These are phyloP conservation scores for Stegastes partitus DNA, from an alignment of 2,113 vertebrate genomes.

Conservation along the genomic window DNA sequence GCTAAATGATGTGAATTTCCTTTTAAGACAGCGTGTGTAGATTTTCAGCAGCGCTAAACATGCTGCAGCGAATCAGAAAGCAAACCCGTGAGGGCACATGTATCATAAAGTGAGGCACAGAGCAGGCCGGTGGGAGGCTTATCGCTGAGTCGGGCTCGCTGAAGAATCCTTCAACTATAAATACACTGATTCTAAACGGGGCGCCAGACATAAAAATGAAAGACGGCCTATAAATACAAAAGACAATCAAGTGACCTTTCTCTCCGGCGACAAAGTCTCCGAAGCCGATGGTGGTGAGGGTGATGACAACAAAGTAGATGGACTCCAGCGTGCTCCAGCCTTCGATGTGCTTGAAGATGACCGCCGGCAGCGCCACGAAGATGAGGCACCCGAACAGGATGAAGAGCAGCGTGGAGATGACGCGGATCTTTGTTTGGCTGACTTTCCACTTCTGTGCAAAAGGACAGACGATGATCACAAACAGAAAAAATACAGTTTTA, in stretches of 20 bases:
- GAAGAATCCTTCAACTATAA: conserved; percentile 38
- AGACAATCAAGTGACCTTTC: conserved; percentile 61
- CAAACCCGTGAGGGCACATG: background rate
- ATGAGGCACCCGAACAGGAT: conserved; percentile 97
- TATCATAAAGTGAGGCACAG: background rate
- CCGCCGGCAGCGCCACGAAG: conserved; percentile 94
- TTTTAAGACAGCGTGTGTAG: too few relatives aligned
- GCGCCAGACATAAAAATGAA: conserved; percentile 25
- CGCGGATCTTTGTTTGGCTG: conserved; percentile 98
- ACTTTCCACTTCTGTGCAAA: conserved; percentile 94
- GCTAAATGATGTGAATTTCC: too few relatives aligned
- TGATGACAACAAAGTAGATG: conserved; percentile 99
- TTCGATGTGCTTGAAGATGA: conserved; percentile 99
- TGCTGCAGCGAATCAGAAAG: background rate
- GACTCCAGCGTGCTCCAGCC: conserved; percentile 96
- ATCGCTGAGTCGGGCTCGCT: conserved; percentile 20
- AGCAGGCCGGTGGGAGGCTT: background rate
- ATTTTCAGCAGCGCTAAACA: background rate
- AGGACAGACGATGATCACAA: background rate
- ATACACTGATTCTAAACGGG: conserved; percentile 16
- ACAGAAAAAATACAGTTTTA: conserved; percentile 8
- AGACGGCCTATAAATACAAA: background rate
- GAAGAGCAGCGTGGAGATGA: conserved; percentile 98
- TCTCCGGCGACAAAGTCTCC: conserved; percentile 98
- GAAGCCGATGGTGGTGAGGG: conserved; percentile 97